Evolutionary conservation across 2,888 invertebrate species (phyloP), one percentile per base, ranked within the genome.

Genomic region (Cetonia aurata): DNA sequence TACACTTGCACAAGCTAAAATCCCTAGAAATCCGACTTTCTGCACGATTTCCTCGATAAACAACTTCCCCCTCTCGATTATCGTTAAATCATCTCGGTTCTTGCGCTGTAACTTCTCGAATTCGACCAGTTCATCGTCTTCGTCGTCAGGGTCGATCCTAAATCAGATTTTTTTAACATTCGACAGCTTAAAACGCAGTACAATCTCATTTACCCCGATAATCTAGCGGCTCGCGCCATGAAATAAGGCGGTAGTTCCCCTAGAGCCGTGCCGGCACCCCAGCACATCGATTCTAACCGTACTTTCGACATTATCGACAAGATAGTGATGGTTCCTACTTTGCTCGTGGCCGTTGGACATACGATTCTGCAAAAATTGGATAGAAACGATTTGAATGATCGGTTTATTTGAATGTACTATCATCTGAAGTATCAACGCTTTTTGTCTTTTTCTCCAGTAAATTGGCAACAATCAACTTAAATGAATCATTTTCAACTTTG

Each of bases 181-280:
- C 6, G 1, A 37, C 10, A 37, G 6, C 10, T 37, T 37, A 3
- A 37, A 1, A 37, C 1, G 8, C 2, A 1, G 37, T 37, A 37
- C 37, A 37, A 9, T 37, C 37, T 3, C 1, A 37, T 37, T 75
- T 77, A 83, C 81, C 85, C 88, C 0, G 92, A 91, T 0, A 94
- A 86, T 9, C 95, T 85, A 0, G 95, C 94, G 3, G 99, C 98
- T 72, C 96, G 88, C n/a, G 99, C 99, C 98, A 99, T 98, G 86
- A 99, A 99, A 88, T 99, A 99, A 0, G 99, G 99, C 2, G 99
- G 99, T 75, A 99, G 85, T 84, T 99, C 99, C 0, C 99, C 99
- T n/a, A 99, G 87, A 0, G 99, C 99, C 0, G 99, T 99, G 3
- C 99, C 96, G 19, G 94, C 91, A 3, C 96, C 98, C 99, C 99